phyloP scores from a whole-genome alignment of 1,140 invertebrate genomes.

The Arctopsyche grandis region DNA sequence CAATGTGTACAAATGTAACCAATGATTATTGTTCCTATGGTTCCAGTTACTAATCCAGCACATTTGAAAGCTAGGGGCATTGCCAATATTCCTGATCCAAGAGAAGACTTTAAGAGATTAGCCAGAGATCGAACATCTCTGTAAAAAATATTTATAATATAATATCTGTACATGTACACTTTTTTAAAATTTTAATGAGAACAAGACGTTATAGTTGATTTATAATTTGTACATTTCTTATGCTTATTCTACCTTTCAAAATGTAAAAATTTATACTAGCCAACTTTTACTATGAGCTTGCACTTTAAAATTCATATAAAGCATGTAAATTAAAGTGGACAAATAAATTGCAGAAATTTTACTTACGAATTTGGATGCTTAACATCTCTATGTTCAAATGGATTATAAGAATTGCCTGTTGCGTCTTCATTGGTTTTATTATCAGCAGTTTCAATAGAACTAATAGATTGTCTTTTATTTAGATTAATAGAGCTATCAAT shows the following conservation, averaged over 20 bases:
- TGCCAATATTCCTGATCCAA: slow-evolving; percentile 89
- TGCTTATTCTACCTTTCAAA: too few relatives aligned
- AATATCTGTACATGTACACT: slow-evolving; percentile 31
- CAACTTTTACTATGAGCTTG: too few relatives aligned
- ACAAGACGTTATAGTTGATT: too few relatives aligned
- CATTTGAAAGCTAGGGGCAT: slow-evolving; percentile 88
- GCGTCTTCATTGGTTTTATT: neutral
- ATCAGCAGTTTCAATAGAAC: neutral
- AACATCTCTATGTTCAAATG: slow-evolving; percentile 73
- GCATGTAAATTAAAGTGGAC: too few relatives aligned
- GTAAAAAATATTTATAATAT: slow-evolving; percentile 56
- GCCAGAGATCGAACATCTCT: slow-evolving; percentile 78
- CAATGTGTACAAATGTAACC: slow-evolving; percentile 83
- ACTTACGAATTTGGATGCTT: slow-evolving; percentile 75
- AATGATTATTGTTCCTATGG: slow-evolving; percentile 76
- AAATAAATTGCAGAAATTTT: too few relatives aligned
- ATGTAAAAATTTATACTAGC: too few relatives aligned
- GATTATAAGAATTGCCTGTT: slow-evolving; percentile 69
- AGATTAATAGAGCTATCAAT: neutral
- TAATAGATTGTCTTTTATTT: neutral
- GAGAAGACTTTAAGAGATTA: slow-evolving; percentile 84
- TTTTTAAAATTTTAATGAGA: too few relatives aligned
- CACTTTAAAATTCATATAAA: too few relatives aligned
- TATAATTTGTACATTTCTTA: too few relatives aligned
- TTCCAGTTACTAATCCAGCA: slow-evolving; percentile 79